Conservation (phyloP, 2,888 invertebrate species). For the Cryptops parisi region DNA sequence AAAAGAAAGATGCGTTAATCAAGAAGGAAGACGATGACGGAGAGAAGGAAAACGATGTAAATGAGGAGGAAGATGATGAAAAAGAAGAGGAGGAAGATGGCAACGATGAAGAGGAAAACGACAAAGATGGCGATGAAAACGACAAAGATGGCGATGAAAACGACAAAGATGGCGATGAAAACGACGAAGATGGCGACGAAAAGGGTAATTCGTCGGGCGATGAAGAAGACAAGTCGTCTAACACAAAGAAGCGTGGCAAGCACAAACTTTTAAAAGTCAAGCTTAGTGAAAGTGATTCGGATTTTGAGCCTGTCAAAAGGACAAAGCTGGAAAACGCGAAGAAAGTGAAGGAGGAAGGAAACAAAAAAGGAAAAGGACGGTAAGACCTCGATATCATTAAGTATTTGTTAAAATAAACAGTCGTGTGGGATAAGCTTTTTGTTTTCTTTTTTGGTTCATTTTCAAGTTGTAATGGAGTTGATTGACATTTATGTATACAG, state of each 20-base stretch:
- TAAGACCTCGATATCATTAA: no score
- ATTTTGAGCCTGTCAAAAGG: constrained; percentile 19
- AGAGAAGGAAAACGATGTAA: not conserved
- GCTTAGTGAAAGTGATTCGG: constrained; percentile 26
- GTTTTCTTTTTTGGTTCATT: no score
- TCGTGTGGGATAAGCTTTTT: no score
- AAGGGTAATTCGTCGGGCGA: constrained; percentile 1
- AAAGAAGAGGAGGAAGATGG: constrained; percentile 1
- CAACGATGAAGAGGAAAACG: constrained; percentile 15
- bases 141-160: constrained; percentile 13
- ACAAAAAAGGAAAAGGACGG: no score
- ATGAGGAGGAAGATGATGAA: not conserved
- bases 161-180: constrained; percentile 13
- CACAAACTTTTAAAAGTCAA: constrained; percentile 19
- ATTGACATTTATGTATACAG: no score
- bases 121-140: constrained; percentile 18
- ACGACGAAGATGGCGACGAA: constrained; percentile 14
- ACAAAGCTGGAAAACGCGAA: constrained; percentile 12
- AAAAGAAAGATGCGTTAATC: constrained; percentile 5
- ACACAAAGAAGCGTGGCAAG: constrained; percentile 13
- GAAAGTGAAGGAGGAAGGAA: not conserved
- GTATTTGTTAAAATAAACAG: no score
- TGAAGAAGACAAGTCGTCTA: constrained; percentile 1
- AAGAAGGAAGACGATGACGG: not conserved
- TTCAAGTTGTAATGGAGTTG: no score